phyloP scores from a whole-genome alignment of 2,888 invertebrate species.

The Erebia epiphron region DNA sequence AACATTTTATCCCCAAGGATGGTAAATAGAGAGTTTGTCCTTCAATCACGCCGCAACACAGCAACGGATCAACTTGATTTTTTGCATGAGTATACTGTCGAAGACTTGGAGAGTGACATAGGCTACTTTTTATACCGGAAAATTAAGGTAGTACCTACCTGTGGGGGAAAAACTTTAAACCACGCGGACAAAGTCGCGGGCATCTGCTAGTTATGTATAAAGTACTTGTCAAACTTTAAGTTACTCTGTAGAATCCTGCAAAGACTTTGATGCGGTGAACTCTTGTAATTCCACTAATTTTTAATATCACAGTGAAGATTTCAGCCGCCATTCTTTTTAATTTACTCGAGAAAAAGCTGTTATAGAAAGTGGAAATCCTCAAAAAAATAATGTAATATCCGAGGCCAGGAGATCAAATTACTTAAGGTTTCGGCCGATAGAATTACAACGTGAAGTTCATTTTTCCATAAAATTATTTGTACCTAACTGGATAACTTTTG shows the following conservation, averaged over 20 bases:
- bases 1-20: too few relatives aligned
- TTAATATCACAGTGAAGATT: conserved; percentile 8
- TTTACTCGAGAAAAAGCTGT: conserved; percentile 3
- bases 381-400: conserved; percentile 7
- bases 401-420: not conserved
- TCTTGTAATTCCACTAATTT: not conserved
- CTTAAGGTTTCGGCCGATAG: not conserved
- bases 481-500: too few relatives aligned
- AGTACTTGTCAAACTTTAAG: not conserved
- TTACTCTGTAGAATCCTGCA: not conserved
- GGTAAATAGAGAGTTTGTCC: too few relatives aligned
- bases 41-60: too few relatives aligned
- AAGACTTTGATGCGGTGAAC: not conserved
- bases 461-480: not conserved
- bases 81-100: too few relatives aligned
- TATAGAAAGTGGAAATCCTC: not conserved
- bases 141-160: too few relatives aligned
- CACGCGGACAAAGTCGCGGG: too few relatives aligned
- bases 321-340: conserved; percentile 6
- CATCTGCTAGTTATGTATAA: too few relatives aligned
- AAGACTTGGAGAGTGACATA: too few relatives aligned
- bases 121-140: too few relatives aligned
- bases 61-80: too few relatives aligned
- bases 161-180: too few relatives aligned
- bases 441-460: not conserved